phyloP scores from a whole-genome alignment of 2,797 vertebrate genomes.

The Oryzias sinensis region DNA sequence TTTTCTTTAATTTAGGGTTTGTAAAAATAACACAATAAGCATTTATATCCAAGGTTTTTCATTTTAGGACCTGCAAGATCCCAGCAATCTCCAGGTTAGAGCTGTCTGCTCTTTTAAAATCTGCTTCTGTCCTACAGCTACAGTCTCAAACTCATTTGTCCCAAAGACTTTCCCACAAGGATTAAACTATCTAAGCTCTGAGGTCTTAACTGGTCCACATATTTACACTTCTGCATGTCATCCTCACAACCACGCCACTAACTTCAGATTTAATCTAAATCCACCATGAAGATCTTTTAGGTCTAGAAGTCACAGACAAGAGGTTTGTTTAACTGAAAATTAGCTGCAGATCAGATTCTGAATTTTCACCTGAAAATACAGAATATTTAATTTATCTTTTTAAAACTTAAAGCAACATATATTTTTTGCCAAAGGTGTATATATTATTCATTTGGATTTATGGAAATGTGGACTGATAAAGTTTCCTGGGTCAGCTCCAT shows the following conservation, averaged over 20 bases:
- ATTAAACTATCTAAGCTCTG: slow-evolving; percentile 44
- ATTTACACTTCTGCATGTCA: slow-evolving; percentile 34
- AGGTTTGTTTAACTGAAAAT: slow-evolving; percentile 1
- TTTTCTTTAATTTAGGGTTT: too few relatives aligned
- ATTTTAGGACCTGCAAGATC: too few relatives aligned
- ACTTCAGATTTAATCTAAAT: slow-evolving; percentile 18
- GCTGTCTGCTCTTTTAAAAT: neutral
- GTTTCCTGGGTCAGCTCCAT: slow-evolving; percentile 23
- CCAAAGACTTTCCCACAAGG: slow-evolving; percentile 38
- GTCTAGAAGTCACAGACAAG: slow-evolving; percentile 28
- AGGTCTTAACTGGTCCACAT: slow-evolving; percentile 14
- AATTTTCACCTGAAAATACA: neutral
- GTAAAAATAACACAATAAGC: too few relatives aligned
- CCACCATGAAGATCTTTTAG: slow-evolving; percentile 15
- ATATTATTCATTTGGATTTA: slow-evolving; percentile 16
- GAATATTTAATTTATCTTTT: neutral
- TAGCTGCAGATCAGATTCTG: too few relatives aligned
- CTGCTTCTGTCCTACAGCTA: neutral
- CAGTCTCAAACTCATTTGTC: neutral
- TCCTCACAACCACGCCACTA: slow-evolving; percentile 11
- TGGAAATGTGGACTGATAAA: slow-evolving; percentile 40
- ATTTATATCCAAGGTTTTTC: too few relatives aligned
- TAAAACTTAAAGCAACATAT: slow-evolving; percentile 19
- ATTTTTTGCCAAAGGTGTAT: slow-evolving; percentile 34
- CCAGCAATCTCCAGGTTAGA: neutral